phyloP scores from a whole-genome alignment of 2,797 vertebrate species.

The Pitangus sulphuratus region DNA sequence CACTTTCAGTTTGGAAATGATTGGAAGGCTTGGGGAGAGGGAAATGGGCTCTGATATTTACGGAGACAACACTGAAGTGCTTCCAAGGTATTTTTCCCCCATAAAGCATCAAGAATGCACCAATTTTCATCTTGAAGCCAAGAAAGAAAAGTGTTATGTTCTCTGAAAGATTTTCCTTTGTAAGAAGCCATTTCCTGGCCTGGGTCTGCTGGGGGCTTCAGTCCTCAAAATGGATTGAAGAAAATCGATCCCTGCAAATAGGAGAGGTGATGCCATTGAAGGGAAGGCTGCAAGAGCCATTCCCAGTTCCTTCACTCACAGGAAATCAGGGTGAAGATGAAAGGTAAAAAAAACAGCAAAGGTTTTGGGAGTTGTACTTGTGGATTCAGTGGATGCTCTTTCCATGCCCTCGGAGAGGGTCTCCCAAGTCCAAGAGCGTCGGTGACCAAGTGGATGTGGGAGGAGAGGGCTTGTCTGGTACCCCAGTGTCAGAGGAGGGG shows the following conservation, averaged over 20 bases:
- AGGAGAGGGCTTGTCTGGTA: neutral
- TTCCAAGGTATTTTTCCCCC: constrained; percentile 20
- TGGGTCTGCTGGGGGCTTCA: neutral
- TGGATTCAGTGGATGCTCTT: neutral
- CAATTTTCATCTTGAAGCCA: constrained; percentile 3
- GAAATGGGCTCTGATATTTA: neutral
- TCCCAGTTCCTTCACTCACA: neutral
- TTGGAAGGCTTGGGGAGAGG: neutral
- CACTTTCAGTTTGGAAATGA: neutral
- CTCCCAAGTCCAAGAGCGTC: neutral
- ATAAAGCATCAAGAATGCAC: constrained; percentile 11
- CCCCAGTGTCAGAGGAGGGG: neutral
- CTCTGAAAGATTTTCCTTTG: neutral
- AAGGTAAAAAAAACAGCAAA: neutral
- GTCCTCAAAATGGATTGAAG: neutral
- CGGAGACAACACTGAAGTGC: neutral
- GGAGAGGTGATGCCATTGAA: neutral
- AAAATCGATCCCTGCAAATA: neutral
- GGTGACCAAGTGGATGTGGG: neutral
- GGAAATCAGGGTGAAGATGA: neutral
- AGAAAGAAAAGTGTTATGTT: neutral
- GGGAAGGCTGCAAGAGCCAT: neutral
- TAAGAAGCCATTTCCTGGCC: neutral
- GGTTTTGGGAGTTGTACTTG: neutral
- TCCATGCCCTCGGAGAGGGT: neutral